Conservation (phyloP, 1,140 invertebrate genomes). For the Drosophila setifemur region DNA sequence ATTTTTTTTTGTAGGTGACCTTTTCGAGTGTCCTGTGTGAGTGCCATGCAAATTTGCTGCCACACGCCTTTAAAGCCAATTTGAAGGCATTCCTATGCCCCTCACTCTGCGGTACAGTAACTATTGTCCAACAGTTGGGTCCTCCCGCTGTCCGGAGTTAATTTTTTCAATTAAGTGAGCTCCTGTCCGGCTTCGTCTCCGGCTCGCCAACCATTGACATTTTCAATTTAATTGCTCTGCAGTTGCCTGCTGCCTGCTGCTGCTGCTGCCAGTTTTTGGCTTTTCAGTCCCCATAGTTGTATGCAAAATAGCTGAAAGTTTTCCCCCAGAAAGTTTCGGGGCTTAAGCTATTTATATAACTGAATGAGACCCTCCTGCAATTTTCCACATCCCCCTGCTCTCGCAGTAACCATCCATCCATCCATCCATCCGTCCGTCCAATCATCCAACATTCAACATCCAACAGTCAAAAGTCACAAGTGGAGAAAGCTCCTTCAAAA, state of each 20-base stretch:
- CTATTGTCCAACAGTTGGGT: no score
- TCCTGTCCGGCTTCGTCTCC: constrained; percentile 17
- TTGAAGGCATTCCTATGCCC: constrained; percentile 36
- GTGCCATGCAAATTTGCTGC: constrained; percentile 61
- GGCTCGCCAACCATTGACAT: constrained; percentile 19
- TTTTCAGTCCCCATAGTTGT: no score
- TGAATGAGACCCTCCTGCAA: constrained; percentile 27
- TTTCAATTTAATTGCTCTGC: constrained; percentile 45
- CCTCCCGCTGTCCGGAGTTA: constrained; percentile 49
- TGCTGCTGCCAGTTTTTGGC: neutral
- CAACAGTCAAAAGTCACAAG: constrained; percentile 48
- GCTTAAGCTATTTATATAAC: constrained; percentile 47
- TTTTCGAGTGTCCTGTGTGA: constrained; percentile 13
- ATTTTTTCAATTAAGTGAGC: constrained; percentile 74
- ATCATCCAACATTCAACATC: constrained; percentile 3
- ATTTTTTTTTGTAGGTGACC: constrained; percentile 13
- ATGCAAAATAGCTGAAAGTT: constrained; percentile 45
- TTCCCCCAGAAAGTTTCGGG: constrained; percentile 37
- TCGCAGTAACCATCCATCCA: constrained; percentile 3
- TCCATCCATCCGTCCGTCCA: constrained; percentile 1
- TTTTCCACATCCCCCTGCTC: neutral
- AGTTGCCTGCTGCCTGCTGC: neutral
- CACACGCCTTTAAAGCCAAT: constrained; percentile 66
- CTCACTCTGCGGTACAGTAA: no score
- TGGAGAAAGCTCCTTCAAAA: constrained; percentile 36